phyloP scores from a whole-genome alignment of 2,888 invertebrate species.

The Athripsodes cinereus region DNA sequence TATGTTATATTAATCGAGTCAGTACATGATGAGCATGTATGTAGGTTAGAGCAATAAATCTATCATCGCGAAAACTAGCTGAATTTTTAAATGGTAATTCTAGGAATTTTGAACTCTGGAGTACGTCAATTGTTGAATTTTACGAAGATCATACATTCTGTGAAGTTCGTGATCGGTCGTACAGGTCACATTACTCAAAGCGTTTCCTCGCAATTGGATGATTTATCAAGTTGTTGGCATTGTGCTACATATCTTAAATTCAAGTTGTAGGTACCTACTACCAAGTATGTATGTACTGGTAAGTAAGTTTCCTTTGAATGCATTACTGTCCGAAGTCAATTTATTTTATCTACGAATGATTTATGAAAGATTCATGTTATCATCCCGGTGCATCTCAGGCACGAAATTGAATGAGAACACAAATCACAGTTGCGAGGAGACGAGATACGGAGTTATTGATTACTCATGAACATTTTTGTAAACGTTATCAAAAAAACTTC shows the following conservation, averaged over 20 bases:
- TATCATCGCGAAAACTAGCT: too few species aligned
- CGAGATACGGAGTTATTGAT: neutral
- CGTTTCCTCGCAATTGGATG: neutral
- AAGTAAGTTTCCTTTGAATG: slow-evolving; percentile 10
- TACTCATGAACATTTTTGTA: too few species aligned
- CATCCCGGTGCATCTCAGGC: slow-evolving; percentile 1
- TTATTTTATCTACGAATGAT: slow-evolving; percentile 7
- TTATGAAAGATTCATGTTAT: slow-evolving; percentile 4
- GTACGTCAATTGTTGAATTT: neutral
- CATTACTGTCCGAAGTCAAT: slow-evolving; percentile 13
- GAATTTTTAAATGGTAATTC: too few species aligned
- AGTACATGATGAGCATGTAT: too few species aligned
- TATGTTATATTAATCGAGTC: too few species aligned
- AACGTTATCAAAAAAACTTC: too few species aligned
- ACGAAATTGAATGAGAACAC: slow-evolving; percentile 7
- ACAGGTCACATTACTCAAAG: neutral
- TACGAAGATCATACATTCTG: neutral
- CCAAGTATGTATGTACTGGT: neutral
- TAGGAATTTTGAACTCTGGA: too few species aligned
- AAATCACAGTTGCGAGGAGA: neutral
- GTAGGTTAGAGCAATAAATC: too few species aligned
- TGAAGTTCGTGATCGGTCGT: neutral
- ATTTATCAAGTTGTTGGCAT: neutral
- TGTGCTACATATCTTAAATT: neutral
- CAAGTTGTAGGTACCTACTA: too few species aligned